These are phyloP conservation scores for Castor canadensis DNA, from an alignment of 2,113 vertebrate species.

Conservation along the genomic window DNA sequence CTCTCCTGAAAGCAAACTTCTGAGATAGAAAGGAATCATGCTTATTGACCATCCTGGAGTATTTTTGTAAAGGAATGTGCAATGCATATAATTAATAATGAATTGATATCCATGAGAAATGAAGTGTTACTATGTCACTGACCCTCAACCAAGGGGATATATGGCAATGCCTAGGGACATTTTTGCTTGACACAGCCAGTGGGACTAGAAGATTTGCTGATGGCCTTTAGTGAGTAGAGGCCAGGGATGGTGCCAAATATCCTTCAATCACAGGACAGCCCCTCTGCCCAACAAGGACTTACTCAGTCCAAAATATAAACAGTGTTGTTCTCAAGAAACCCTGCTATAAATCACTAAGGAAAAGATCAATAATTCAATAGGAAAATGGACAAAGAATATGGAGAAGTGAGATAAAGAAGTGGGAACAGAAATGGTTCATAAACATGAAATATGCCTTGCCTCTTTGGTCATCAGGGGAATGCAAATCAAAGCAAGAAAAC, in stretches of 20 bases:
- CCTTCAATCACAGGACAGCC: background rate
- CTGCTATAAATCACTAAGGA: constrained; percentile 48
- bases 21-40: background rate
- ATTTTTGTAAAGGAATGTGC: background rate
- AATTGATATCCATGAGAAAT: background rate
- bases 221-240: background rate
- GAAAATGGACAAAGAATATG: constrained; percentile 40
- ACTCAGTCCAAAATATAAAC: background rate
- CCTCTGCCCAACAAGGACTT: background rate
- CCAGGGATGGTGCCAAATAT: background rate
- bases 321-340: background rate
- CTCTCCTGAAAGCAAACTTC: background rate
- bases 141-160: background rate
- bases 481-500: background rate
- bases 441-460: background rate
- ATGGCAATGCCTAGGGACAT: background rate
- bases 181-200: background rate
- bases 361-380: constrained; percentile 52
- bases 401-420: constrained; percentile 40
- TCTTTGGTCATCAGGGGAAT: background rate
- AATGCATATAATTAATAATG: background rate
- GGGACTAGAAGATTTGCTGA: background rate
- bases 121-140: background rate
- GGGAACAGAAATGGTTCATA: background rate
- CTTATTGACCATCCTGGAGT: background rate